Conservation (phyloP, 2,888 invertebrate genomes). For the Ecliptopera silaceata region DNA sequence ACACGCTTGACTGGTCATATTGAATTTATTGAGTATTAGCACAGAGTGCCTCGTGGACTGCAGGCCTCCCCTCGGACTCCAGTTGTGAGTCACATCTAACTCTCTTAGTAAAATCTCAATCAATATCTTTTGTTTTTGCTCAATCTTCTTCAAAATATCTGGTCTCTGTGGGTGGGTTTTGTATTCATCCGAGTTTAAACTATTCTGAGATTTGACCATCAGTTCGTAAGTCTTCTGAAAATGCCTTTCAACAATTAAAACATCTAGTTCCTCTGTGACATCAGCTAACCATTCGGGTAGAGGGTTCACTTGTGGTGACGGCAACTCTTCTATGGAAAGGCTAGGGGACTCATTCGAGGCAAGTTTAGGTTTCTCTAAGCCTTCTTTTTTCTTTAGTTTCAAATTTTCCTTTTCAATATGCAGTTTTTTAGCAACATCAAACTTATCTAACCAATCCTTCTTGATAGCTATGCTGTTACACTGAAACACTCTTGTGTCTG, state of each 20-base stretch:
- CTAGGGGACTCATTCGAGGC: slow-evolving; percentile 75
- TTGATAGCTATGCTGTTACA: slow-evolving; percentile 91
- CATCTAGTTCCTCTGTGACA: slow-evolving; percentile 96
- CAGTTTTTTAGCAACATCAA: slow-evolving; percentile 94
- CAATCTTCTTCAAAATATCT: slow-evolving; percentile 83
- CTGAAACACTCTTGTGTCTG: slow-evolving; percentile 95
- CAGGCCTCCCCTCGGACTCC: slow-evolving; percentile 94
- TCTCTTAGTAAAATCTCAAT: slow-evolving; percentile 95
- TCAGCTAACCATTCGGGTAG: slow-evolving; percentile 95
- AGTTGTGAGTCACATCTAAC: slow-evolving; percentile 93
- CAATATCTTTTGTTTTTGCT: slow-evolving; percentile 88
- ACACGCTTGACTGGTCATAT: slow-evolving; percentile 88
- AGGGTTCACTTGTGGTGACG: slow-evolving; percentile 65
- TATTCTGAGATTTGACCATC: slow-evolving; percentile 83
- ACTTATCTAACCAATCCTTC: slow-evolving; percentile 97
- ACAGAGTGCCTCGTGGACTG: slow-evolving; percentile 93
- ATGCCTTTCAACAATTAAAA: slow-evolving; percentile 96
- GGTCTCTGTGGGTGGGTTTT: slow-evolving; percentile 66
- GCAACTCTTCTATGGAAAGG: slow-evolving; percentile 73
- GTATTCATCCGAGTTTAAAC: slow-evolving; percentile 67
- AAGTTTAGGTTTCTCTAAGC: slow-evolving; percentile 66
- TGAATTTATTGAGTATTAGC: slow-evolving; percentile 90
- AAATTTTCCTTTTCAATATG: slow-evolving; percentile 85
- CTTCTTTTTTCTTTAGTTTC: slow-evolving; percentile 78
- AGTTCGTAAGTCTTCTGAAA: slow-evolving; percentile 95